Percentiles rank a stretch among this genome's conserved stretches.
These are phyloP conservation scores for Melanotus villosus DNA, from an alignment of 2,888 invertebrate genomes.

Conservation along the genomic window DNA sequence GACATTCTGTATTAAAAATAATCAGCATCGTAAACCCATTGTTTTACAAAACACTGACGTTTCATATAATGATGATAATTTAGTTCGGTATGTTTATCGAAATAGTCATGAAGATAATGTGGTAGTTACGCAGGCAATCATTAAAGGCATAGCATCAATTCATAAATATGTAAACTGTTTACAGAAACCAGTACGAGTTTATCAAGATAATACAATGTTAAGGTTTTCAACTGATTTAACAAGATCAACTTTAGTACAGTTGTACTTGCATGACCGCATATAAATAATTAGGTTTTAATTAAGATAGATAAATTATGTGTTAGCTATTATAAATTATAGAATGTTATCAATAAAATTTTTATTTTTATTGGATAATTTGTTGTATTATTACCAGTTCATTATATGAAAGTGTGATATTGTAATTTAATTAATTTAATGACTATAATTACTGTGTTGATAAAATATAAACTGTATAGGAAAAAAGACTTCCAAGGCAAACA, in stretches of 20 bases:
- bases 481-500: too few species aligned
- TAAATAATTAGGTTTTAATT: slow-evolving; percentile 33
- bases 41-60: slow-evolving; percentile 62
- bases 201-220: slow-evolving; percentile 59
- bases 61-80: slow-evolving; percentile 58
- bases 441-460: too few species aligned
- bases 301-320: too few species aligned
- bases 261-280: slow-evolving; percentile 58
- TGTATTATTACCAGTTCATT: too few species aligned
- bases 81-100: slow-evolving; percentile 58
- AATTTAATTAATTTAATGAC: too few species aligned
- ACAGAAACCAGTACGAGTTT: slow-evolving; percentile 55
- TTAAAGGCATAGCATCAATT: slow-evolving; percentile 59
- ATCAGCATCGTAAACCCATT: slow-evolving; percentile 59
- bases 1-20: slow-evolving; percentile 62
- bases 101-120: slow-evolving; percentile 53
- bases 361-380: too few species aligned
- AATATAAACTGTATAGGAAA: too few species aligned
- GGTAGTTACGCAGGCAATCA: slow-evolving; percentile 55
- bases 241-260: slow-evolving; percentile 63
- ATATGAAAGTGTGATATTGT: too few species aligned
- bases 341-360: too few species aligned
- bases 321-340: too few species aligned
- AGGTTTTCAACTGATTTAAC: slow-evolving; percentile 63
- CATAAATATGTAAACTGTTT: slow-evolving; percentile 63